Evolutionary conservation across 2,113 vertebrate genomes (phyloP), one percentile per base, ranked within the genome.

Genomic region (Carlito syrichta): DNA sequence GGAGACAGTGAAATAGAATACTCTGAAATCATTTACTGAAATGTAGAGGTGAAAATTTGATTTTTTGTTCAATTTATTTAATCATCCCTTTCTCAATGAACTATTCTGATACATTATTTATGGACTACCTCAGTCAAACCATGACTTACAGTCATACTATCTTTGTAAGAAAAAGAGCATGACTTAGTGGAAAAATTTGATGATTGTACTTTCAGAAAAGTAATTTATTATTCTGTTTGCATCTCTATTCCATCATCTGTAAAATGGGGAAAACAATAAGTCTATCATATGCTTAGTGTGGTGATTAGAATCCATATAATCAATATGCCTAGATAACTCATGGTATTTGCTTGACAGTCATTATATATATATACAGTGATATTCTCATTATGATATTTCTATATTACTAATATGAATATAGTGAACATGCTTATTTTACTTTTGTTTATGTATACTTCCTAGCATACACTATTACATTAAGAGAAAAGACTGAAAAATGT

Each of bases 381-480:
- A 1, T 38, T 56, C 13, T 35, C 32, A 79, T 93, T 85, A 50
- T 78, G 58, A 8, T 78, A 73, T 79, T 69, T 86, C 3, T 50
- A 35, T 87, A 43, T 16, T n/a, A 38, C 71, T 13, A 45, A n/a
- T n/a, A 56, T 25, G 19, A 71, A 20, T 77, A 58, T 10, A 9
- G 0, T 25, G 40, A 89, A n/a, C 25, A 45, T 81, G 12, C 25
- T 25, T 38, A 54, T n/a, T 60, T 77, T 91, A 1, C 22, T 7
- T 91, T 71, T 60, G 7, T 48, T 94, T 76, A 14, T 50, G 12
- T 19, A 89, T 0, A 38, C 0, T 3, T 86, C 3, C 19, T 43
- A 12, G 9, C 6, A 8, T 43, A 76, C 0, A 12, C 1, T 5
- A 30, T 3, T 63, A 22, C 5, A 50, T 43, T 43, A 82, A 22